phyloP scores from a whole-genome alignment of 2,113 vertebrate genomes.

The Amphiprion percula region DNA sequence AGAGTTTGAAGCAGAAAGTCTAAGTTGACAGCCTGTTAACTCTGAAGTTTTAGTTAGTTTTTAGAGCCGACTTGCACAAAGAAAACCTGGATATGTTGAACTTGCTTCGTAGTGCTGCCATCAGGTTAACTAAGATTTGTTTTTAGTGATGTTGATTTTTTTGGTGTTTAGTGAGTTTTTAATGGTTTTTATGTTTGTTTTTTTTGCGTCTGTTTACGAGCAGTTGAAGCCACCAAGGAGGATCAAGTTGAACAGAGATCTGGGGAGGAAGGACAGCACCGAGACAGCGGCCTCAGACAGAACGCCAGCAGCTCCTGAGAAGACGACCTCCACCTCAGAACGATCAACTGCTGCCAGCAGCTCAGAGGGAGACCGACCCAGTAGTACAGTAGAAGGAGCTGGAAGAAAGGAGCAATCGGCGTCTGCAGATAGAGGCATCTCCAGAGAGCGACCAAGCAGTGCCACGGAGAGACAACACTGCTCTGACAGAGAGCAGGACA shows the following conservation, averaged over 20 bases:
- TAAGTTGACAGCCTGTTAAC: no score
- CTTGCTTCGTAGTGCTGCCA: no score
- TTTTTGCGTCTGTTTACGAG: not conserved
- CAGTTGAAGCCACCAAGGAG: conserved; percentile 74
- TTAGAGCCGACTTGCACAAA: no score
- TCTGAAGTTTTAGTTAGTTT: no score
- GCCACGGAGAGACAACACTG: conserved; percentile 51
- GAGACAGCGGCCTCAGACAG: conserved; percentile 47
- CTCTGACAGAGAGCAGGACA: conserved; percentile 60
- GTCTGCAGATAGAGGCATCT: conserved; percentile 57
- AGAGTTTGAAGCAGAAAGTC: no score
- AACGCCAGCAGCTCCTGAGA: conserved; percentile 46
- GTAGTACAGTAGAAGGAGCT: conserved; percentile 35
- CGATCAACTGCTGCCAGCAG: conserved; percentile 29
- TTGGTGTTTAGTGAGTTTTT: not conserved
- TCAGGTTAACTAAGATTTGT: not conserved
- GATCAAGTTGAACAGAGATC: conserved; percentile 79
- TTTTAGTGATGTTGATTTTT: not conserved
- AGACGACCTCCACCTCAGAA: conserved; percentile 54
- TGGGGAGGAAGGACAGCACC: conserved; percentile 71
- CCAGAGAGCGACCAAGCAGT: conserved; percentile 64
- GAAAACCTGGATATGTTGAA: no score
- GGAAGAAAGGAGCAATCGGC: conserved; percentile 56
- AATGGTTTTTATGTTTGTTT: not conserved
- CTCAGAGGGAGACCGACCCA: conserved; percentile 53